A percentile compares a stretch with the other conserved stretches of the same genome.
Evolutionary conservation across 2,113 vertebrate species (phyloP).

Genomic region (Brevimyrus niger): DNA sequence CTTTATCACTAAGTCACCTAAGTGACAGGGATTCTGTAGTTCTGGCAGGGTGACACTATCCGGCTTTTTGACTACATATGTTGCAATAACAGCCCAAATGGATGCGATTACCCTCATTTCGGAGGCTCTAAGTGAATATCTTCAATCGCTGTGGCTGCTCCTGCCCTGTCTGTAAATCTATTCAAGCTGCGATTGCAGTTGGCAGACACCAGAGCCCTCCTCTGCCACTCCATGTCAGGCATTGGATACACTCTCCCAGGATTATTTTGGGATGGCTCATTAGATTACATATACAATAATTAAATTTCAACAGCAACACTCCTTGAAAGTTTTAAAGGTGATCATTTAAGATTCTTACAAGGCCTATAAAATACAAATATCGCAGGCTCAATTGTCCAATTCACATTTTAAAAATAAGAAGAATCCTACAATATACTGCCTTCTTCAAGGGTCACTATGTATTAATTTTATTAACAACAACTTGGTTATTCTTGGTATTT

Average conservation of each 20-base stretch:
- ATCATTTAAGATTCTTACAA: background rate
- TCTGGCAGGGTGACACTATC: slow-evolving; percentile 1
- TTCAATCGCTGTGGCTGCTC: slow-evolving; percentile 15
- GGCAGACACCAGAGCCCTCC: background rate
- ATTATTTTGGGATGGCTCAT: background rate
- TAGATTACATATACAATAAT: background rate
- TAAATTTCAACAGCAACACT: background rate
- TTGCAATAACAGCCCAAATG: slow-evolving; percentile 13
- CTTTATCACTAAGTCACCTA: background rate
- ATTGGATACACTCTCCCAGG: slow-evolving; percentile 2
- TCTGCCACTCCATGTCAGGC: background rate
- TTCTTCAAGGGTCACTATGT: background rate
- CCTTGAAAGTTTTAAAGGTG: slow-evolving; percentile 6
- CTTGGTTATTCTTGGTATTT: background rate
- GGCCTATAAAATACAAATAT: background rate
- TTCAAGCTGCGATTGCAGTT: slow-evolving; percentile 10
- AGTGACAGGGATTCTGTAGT: background rate
- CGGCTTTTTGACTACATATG: slow-evolving; percentile 13
- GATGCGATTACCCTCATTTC: slow-evolving; percentile 19
- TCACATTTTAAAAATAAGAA: background rate
- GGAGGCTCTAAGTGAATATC: slow-evolving; percentile 25
- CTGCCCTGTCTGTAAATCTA: slow-evolving; percentile 11
- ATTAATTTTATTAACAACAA: background rate
- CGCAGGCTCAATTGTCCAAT: background rate
- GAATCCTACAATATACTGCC: background rate